Evolutionary conservation across 2,888 invertebrate species (phyloP).

Genomic region (Drosophila peninsularis): DNA sequence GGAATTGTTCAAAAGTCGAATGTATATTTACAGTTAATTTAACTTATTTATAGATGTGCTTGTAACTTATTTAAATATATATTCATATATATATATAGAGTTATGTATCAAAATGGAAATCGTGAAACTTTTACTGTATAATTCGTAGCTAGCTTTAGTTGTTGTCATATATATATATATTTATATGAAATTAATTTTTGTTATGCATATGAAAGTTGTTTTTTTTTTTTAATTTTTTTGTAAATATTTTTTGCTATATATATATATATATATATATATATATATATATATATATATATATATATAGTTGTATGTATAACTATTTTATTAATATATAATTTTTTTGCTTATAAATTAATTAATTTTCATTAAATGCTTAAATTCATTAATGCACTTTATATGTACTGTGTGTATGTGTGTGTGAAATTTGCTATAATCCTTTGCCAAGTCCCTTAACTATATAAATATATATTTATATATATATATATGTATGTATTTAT

Average conservation of each 20-base stretch:
- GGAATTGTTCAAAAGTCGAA: constrained; percentile 7
- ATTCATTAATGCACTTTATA: constrained; percentile 84
- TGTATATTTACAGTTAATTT: constrained; percentile 30
- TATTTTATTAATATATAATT: constrained; percentile 48
- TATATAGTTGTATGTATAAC: constrained; percentile 39
- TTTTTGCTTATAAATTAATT: constrained; percentile 75
- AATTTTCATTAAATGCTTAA: constrained; percentile 82
- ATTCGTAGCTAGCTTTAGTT: constrained; percentile 49
- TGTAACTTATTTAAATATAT: constrained; percentile 46
- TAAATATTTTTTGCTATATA: constrained; percentile 45
- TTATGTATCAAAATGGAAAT: constrained; percentile 53
- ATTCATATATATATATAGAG: constrained; percentile 4
- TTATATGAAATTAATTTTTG: constrained; percentile 36
- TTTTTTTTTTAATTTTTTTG: constrained; percentile 26
- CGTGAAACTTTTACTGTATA: constrained; percentile 44
- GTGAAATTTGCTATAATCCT: constrained; percentile 71
- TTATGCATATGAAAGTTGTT: constrained; percentile 40
- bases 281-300: constrained; percentile 30
- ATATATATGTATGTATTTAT: constrained; percentile 46
- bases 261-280: constrained; percentile 34
- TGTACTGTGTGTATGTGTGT: constrained; percentile 81
- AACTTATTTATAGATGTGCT: constrained; percentile 39
- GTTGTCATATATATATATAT: constrained; percentile 30
- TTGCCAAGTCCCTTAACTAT: constrained; percentile 52
- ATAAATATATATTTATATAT: constrained; percentile 60